A percentile compares a stretch with the other conserved stretches of the same genome.
Evolutionary conservation across 2,113 vertebrate species (phyloP).

Genomic region (Leiothrix lutea): DNA sequence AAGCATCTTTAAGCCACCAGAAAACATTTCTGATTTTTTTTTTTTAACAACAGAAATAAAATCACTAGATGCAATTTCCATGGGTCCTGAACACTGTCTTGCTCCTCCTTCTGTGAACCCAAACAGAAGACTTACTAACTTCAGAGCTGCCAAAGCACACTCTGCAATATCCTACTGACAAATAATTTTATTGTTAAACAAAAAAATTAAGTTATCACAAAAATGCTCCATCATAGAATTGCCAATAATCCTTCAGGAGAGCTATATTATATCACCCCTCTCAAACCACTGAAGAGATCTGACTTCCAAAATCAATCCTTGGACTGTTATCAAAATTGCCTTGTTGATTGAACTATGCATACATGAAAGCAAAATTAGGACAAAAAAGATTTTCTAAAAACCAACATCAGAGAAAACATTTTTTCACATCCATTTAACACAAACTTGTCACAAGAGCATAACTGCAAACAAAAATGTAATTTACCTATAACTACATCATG

Average conservation of each 20-base stretch:
- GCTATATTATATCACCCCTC: not conserved
- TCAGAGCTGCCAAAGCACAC: not conserved
- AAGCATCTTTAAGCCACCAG: not conserved
- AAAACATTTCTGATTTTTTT: not conserved
- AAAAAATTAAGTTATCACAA: not conserved
- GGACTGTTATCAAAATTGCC: not conserved
- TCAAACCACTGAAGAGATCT: not conserved
- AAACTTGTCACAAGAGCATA: slow-evolving; percentile 44
- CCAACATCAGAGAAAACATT: slow-evolving; percentile 6
- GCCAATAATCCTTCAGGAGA: not conserved
- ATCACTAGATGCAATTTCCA: not conserved
- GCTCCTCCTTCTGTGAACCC: not conserved
- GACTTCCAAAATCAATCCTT: slow-evolving; percentile 4
- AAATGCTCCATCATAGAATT: not conserved
- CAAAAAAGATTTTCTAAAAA: slow-evolving; percentile 17
- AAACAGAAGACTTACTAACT: not conserved
- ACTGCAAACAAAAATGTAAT: slow-evolving; percentile 71
- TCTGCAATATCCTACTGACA: not conserved
- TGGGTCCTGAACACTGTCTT: not conserved
- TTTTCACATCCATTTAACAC: slow-evolving; percentile 49
- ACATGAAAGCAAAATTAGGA: slow-evolving; percentile 45
- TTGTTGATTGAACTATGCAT: not conserved
- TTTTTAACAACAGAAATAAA: not conserved
- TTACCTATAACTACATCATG: slow-evolving; percentile 97
- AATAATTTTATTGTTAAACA: not conserved